phyloP scores from a whole-genome alignment of 1,140 invertebrate species.

The Orius insidiosus region DNA sequence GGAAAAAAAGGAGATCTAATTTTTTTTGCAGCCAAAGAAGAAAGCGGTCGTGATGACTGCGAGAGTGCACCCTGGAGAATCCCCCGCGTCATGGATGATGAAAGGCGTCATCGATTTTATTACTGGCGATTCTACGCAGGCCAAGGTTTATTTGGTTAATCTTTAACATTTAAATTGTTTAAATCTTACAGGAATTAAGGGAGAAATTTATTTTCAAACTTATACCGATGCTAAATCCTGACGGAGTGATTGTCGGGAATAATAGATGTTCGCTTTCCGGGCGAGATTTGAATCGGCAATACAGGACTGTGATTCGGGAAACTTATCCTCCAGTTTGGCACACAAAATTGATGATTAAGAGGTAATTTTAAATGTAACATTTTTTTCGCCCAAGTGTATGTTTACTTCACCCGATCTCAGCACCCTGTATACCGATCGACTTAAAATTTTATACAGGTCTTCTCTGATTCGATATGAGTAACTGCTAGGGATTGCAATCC shows the following conservation, averaged over 20 bases:
- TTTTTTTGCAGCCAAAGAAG: constrained; percentile 39
- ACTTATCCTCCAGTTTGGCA: constrained; percentile 89
- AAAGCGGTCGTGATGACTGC: constrained; percentile 73
- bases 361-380: no score
- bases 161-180: background rate
- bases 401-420: no score
- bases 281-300: constrained; percentile 75
- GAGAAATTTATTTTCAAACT: constrained; percentile 91
- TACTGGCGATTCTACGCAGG: constrained; percentile 58
- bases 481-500: no score
- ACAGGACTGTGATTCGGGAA: constrained; percentile 70
- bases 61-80: constrained; percentile 89
- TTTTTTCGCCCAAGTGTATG: no score
- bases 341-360: constrained; percentile 70
- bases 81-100: constrained; percentile 92
- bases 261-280: constrained; percentile 76
- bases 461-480: no score
- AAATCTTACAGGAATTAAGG: constrained; percentile 44
- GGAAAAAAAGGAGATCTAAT: background rate
- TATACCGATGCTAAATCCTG: constrained; percentile 86
- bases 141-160: constrained; percentile 30
- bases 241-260: constrained; percentile 89
- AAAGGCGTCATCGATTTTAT: constrained; percentile 86
- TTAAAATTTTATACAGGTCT: no score
- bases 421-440: no score